Percentiles rank a stretch among this genome's conserved stretches.
Conservation (phyloP, 2,888 invertebrate genomes). For the Mesorhabditis spiculigera region DNA sequence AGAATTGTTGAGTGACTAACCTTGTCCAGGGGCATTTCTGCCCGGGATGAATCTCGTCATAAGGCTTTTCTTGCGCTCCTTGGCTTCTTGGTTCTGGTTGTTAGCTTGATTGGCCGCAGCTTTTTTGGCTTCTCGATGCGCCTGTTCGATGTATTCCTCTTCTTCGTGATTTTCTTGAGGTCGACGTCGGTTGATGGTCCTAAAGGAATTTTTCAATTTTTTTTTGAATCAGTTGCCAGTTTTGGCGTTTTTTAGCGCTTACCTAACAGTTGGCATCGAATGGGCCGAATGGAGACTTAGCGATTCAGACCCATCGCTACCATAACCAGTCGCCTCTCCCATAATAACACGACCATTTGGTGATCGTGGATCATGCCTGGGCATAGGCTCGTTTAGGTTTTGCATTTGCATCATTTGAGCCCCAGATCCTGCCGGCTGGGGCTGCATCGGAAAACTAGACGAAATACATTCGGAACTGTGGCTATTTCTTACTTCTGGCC, state of each 20-base stretch:
- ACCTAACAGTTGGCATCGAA: conserved; percentile 45
- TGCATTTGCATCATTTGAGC: conserved; percentile 9
- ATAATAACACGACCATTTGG: conserved; percentile 34
- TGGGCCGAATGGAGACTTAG: conserved; percentile 53
- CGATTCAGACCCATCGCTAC: conserved; percentile 56
- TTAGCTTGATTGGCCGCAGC: conserved; percentile 16
- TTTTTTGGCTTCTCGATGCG: background rate
- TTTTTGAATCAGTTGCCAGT: background rate
- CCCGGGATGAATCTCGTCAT: conserved; percentile 58
- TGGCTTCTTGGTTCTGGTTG: conserved; percentile 23
- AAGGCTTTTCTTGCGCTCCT: conserved; percentile 81
- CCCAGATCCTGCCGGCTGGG: too few relatives aligned
- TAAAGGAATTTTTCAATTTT: conserved; percentile 15
- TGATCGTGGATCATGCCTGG: conserved; percentile 27
- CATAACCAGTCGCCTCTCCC: conserved; percentile 41
- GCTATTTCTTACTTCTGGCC: conserved; percentile 11
- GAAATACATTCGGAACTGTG: background rate
- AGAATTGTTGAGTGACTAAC: conserved; percentile 6
- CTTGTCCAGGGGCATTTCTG: conserved; percentile 33
- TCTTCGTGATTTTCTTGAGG: conserved; percentile 8
- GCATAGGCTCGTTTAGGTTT: conserved; percentile 16
- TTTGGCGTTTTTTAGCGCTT: conserved; percentile 8
- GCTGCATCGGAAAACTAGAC: too few relatives aligned
- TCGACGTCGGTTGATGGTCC: conserved; percentile 37
- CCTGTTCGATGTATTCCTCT: conserved; percentile 21